Evolutionary conservation across 2,888 invertebrate genomes (phyloP).

Genomic region (Abrostola triplasia): DNA sequence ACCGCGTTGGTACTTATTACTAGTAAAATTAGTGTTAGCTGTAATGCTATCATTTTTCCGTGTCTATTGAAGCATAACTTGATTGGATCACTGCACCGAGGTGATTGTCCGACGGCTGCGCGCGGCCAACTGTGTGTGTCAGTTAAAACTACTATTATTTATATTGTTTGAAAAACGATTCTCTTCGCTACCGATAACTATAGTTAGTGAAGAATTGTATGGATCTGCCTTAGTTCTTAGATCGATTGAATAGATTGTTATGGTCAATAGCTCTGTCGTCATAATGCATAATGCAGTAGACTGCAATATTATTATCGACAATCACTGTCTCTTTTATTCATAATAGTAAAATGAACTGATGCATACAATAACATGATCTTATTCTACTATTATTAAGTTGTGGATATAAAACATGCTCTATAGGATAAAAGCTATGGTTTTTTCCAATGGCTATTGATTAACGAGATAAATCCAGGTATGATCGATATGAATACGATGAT

Average conservation of each 20-base stretch:
- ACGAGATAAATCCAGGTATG: too few species aligned
- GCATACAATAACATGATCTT: neutral
- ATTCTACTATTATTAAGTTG: neutral
- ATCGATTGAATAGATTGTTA: slow-evolving; percentile 22
- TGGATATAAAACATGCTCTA: neutral
- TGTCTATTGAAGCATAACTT: slow-evolving; percentile 53
- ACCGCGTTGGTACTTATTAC: slow-evolving; percentile 64
- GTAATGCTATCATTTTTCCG: slow-evolving; percentile 56
- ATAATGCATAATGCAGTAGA: neutral
- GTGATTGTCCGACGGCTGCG: slow-evolving; percentile 70
- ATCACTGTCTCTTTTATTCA: neutral
- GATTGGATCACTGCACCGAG: slow-evolving; percentile 52
- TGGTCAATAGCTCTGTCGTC: slow-evolving; percentile 8
- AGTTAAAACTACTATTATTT: slow-evolving; percentile 82
- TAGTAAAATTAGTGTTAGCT: slow-evolving; percentile 53
- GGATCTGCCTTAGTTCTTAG: slow-evolving; percentile 58
- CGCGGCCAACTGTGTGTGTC: slow-evolving; percentile 76
- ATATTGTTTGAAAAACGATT: slow-evolving; percentile 86
- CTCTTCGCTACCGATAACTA: slow-evolving; percentile 67
- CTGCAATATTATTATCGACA: neutral
- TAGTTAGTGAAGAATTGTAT: slow-evolving; percentile 63
- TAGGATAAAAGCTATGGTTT: neutral
- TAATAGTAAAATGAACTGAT: neutral
- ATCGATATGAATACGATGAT: too few species aligned
- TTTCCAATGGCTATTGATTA: too few species aligned